Evolutionary conservation across 2,113 vertebrate genomes (phyloP).

Genomic region (Heterotis niloticus): DNA sequence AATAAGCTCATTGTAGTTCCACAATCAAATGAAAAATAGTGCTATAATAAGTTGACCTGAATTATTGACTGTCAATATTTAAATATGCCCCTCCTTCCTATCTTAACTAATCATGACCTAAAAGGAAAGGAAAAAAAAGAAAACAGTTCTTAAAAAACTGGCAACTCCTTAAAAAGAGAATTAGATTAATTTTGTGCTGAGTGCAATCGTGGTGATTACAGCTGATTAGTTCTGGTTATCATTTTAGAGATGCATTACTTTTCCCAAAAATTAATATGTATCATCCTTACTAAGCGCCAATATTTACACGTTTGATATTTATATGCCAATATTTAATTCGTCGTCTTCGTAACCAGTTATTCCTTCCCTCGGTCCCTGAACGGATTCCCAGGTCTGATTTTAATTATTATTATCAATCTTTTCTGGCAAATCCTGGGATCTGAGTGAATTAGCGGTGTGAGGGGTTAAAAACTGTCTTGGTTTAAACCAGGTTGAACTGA

Average conservation of each 20-base stretch:
- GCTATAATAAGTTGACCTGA: constrained; percentile 53
- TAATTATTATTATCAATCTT: constrained; percentile 21
- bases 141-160: constrained; percentile 63
- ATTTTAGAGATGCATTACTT: constrained; percentile 46
- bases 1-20: constrained; percentile 47
- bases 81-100: constrained; percentile 44
- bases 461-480: background rate
- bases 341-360: background rate
- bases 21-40: constrained; percentile 43
- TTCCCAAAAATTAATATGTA: constrained; percentile 43
- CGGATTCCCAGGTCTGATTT: constrained; percentile 3
- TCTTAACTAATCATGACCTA: constrained; percentile 64
- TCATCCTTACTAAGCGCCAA: constrained; percentile 38
- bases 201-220: constrained; percentile 66
- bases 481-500: background rate
- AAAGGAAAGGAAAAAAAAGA: constrained; percentile 54
- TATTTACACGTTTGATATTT: constrained; percentile 35
- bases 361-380: constrained; percentile 11
- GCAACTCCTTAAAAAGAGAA: constrained; percentile 65
- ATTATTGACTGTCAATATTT: constrained; percentile 61
- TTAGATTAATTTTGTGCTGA: constrained; percentile 65
- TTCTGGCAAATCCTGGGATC: constrained; percentile 14
- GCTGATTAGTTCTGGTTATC: constrained; percentile 58
- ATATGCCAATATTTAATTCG: constrained; percentile 27
- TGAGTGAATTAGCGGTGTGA: constrained; percentile 30